Conservation (phyloP, 1,140 invertebrate species). For the Tetraneura akinire region DNA sequence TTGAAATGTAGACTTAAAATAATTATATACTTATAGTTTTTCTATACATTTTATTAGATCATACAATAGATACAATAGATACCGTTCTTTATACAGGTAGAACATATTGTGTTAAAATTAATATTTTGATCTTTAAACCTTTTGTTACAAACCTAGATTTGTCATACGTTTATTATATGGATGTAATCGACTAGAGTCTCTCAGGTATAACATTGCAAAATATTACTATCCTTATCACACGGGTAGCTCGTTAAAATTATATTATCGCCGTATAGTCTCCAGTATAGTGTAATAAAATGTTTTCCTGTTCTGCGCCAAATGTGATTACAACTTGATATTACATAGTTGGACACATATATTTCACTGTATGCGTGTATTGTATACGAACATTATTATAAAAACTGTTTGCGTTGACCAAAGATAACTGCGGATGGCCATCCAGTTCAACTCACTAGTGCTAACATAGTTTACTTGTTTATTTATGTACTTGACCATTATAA, state of each 20-base stretch:
- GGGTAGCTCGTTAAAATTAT: neutral
- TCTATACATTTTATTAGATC: no score
- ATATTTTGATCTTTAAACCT: neutral
- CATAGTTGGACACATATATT: neutral
- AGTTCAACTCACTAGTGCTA: neutral
- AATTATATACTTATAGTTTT: no score
- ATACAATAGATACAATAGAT: no score
- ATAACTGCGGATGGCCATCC: neutral
- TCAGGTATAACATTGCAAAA: neutral
- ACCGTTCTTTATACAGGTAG: no score
- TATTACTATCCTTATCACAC: neutral
- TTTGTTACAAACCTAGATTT: no score
- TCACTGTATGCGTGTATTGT: neutral
- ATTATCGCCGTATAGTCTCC: neutral
- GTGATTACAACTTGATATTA: neutral
- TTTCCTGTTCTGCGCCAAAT: neutral
- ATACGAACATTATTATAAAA: constrained; percentile 20
- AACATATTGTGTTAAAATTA: no score
- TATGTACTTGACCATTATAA: neutral
- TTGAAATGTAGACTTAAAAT: no score
- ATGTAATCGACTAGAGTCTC: no score
- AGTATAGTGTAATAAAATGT: neutral
- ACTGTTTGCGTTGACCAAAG: neutral
- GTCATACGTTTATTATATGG: no score
- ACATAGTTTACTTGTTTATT: constrained; percentile 37